Base-by-base conservation (phyloP, 2,888 invertebrate genomes). In the Coelopa pilipes region DNA sequence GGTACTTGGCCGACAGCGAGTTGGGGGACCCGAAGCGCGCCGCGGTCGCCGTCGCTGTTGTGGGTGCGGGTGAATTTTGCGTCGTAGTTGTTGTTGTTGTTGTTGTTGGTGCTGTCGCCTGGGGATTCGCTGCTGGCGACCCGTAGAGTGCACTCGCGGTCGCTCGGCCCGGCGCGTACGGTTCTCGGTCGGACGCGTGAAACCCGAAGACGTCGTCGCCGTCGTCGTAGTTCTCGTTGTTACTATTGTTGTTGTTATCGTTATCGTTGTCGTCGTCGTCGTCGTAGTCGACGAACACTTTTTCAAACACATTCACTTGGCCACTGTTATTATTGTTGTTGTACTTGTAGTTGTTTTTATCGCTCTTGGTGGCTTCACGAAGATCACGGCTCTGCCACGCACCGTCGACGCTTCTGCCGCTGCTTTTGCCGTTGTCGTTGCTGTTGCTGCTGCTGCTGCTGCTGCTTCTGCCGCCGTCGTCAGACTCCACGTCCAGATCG, bases 1-100 rank as follows among this genome's bases (percentile, higher is more conserved):
- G 94, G 88, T 94, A 95, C 87, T 93, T 93, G 88, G 92, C 91
- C 85, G 90, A 86, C 78, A 86, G 81, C 75, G 85, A 86, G 79
- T 89, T 90, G 88, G 89, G 89, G 88, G 88, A 88, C 83, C 89
- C 87, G 84, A 70, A 70, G 53, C 45, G 59, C 57, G 59, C 13
- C 45, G 53, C 13, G 21, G 24, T 17, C 13, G 60, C 46, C 57
- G 70, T 70, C 74, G 66, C 75, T 75, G 59, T 78, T 76, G 66
- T 68, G 55, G 17, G 73, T 73, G 45, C 68, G 72, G 59, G 72
- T n/a, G n/a, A n/a, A n/a, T n/a, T n/a, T n/a, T n/a, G n/a, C 55
- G 24, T 70, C 69, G 62, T 70, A 10, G 17, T 57, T 45, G 45
- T 72, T 65, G 50, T 53, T 19, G 47, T 53, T 59, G 17, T 55